Conservation (phyloP, 1,140 invertebrate genomes). For the Oppia nitens region DNA sequence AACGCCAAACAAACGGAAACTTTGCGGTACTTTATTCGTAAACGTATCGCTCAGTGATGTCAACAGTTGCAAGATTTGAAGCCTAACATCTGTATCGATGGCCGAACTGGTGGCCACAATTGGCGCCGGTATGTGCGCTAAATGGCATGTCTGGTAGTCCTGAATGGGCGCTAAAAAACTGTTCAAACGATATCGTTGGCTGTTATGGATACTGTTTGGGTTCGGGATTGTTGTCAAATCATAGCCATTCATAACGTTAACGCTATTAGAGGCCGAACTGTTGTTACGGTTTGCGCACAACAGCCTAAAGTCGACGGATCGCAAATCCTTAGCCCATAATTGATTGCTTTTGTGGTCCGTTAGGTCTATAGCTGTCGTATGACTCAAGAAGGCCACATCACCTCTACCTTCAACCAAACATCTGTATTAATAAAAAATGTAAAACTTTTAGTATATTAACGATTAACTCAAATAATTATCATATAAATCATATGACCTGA, state of each 20-base stretch:
- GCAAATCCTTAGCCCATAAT: constrained; percentile 7
- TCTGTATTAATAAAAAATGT: too few species aligned
- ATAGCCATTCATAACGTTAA: too few species aligned
- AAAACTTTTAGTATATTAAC: too few species aligned
- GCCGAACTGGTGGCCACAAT: constrained; percentile 6
- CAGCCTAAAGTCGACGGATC: constrained; percentile 4
- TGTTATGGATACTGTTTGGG: neutral
- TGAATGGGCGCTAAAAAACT: neutral
- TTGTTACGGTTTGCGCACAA: neutral
- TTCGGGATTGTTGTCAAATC: too few species aligned
- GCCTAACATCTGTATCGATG: neutral
- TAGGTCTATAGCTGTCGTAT: constrained; percentile 11
- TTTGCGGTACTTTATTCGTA: neutral
- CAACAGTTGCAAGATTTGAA: neutral
- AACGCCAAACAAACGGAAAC: constrained; percentile 14
- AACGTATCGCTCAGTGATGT: constrained; percentile 12
- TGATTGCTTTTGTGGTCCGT: neutral
- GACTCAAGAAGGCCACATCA: constrained; percentile 17
- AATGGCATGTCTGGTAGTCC: constrained; percentile 15
- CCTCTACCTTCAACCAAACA: constrained; percentile 16
- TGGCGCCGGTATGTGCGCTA: constrained; percentile 10
- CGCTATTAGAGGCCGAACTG: neutral
- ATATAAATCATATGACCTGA: too few species aligned
- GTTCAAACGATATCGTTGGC: neutral
- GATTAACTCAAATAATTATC: too few species aligned